Evolutionary conservation across 2,888 invertebrate species (phyloP), one percentile per base, ranked within the genome.

Genomic region (Tanypteryx hageni): DNA sequence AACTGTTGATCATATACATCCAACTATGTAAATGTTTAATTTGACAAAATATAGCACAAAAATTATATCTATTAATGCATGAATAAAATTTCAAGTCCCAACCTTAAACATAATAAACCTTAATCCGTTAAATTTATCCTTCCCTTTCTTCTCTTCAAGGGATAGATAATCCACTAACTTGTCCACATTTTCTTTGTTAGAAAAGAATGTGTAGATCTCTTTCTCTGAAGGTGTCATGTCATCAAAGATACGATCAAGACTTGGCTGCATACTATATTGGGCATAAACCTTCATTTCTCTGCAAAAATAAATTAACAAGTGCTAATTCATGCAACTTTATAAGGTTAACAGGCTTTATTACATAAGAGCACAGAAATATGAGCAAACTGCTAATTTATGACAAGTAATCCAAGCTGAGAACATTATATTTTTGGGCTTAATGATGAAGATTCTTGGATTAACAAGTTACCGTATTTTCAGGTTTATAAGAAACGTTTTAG

Each of bases 131-230:
- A 98, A 98, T 94, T 97, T 97, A 94, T 98, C 98, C 93, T 96
- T 97, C 56, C 97, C 98, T 94, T 98, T 98, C 94, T 98, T 97
- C 94, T 98, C 98, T 94, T 99, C 99, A 89, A 98, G 95, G 0
- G 98, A 97, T 93, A 97, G 96, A 95, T 97, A 98, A 16, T 96
- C 95, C 1, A 98, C 96, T 16, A 99, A 95, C 93, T 96, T 96
- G 44, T 97, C 96, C 0, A 99, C 95, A 94, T 97, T 97, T 0
- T 95, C 95, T 16, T 96, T 95, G 93, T 97, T 95, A 0, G 94
- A 96, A 95, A 98, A 98, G 94, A 97, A 97, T 68, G 96, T 96
- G 93, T 96, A 96, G 14, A 98, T 95, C 92, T 96, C 96, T 5
- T 95, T 95, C 94, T 98, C 98, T n/a, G 96, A 96, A 22, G 96